These are phyloP conservation scores for Brachionus asplanchnoidis DNA, from an alignment of 1,140 invertebrate species.

Conservation along the genomic window DNA sequence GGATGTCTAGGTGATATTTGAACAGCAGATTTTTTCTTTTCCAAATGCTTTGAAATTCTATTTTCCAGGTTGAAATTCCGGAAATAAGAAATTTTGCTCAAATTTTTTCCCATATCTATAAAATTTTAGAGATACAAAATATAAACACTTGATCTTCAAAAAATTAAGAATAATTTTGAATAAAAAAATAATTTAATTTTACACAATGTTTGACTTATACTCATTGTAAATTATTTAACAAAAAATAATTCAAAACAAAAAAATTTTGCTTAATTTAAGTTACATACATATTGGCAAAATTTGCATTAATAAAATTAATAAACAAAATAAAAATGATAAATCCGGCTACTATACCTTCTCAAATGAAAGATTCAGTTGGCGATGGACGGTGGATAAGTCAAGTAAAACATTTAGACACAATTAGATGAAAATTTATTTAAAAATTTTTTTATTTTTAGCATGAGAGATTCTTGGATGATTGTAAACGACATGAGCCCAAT, in stretches of 20 bases:
- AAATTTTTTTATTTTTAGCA: conserved; percentile 62
- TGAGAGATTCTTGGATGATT: conserved; percentile 71
- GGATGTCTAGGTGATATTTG: background rate
- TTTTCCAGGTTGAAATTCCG: background rate
- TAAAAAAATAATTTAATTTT: conserved; percentile 11
- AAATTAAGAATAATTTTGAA: no score
- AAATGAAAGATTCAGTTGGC: conserved; percentile 61
- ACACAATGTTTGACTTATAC: background rate
- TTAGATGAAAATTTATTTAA: background rate
- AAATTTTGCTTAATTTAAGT: background rate
- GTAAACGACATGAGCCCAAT: conserved; percentile 77
- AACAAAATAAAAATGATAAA: background rate
- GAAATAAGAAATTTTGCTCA: background rate
- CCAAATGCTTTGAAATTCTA: background rate
- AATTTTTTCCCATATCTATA: background rate
- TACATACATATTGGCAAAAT: background rate
- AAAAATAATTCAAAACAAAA: background rate
- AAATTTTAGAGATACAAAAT: background rate
- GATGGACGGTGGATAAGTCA: conserved; percentile 64
- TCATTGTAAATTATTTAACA: background rate
- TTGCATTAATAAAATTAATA: no score
- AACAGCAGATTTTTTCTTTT: background rate
- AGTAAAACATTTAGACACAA: conserved; percentile 19
- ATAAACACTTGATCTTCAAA: no score
- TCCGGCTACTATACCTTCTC: conserved; percentile 60